Base-by-base conservation (phyloP, 2,888 invertebrate species). In the Zygogramma bicolorata region DNA sequence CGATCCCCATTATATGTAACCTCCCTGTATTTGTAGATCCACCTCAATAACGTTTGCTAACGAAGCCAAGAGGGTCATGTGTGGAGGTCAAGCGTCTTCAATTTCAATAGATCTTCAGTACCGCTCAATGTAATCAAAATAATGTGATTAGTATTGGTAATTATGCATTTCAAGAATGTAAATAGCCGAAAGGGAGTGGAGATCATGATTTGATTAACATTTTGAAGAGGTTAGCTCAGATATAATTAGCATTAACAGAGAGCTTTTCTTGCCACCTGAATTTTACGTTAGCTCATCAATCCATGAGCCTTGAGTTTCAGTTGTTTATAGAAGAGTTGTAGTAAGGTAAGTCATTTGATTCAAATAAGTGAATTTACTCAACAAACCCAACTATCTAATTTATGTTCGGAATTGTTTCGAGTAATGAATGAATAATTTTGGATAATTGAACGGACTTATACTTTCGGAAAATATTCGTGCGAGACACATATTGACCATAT, bases 11-110 rank as follows among this genome's bases (percentile, higher is more conserved):
- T 20, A 20, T 4, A n/a, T 20, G 13, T 46, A 15, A 15, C 18
- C 53, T 53, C 15, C 13, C 53, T 53, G 53, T 53, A 53, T 53
- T 13, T 27, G 10, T n/a, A n/a, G 46, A n/a, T 53, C n/a, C 53
- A 53, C 53, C 53, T 53, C 53, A 27, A 27, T 7, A 27, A 25
- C n/a, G 53, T 27, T 53, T n/a, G n/a, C 46, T 46, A 15, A 53
- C 27, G 6, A 53, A 61, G 67, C 67, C 66, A 65, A 68, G 62
- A 58, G 59, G 71, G 71, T 71, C 71, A 68, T 15, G 13, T 20
- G 63, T 25, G 10, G 60, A 68, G 71, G 71, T 68, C 71, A 68
- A 18, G 63, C 68, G 65, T 65, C 68, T 71, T 71, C 68, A 59
- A 62, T 62, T 60, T 68, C 42, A 68, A 68, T 71, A 65, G 62